phyloP scores from a whole-genome alignment of 2,888 invertebrate species.

The Epirrita christyi region DNA sequence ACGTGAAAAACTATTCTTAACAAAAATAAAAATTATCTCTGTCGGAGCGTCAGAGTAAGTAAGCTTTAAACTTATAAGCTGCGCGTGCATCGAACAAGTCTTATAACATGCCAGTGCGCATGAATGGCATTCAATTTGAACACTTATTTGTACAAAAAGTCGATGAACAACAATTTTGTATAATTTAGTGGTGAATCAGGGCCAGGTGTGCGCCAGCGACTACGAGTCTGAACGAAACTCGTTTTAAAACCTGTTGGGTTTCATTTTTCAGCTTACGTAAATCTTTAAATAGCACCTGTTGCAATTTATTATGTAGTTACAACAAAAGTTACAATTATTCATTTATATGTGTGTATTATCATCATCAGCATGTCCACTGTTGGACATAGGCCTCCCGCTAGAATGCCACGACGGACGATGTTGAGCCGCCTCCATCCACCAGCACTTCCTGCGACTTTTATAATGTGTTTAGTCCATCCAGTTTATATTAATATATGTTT shows the following conservation, averaged over 20 bases:
- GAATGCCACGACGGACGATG: no score
- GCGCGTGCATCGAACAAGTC: background rate
- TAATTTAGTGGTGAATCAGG: constrained; percentile 31
- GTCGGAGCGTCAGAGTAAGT: no score
- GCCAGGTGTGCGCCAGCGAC: constrained; percentile 31
- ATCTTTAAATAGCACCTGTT: constrained; percentile 4
- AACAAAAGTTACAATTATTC: background rate
- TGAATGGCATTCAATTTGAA: constrained; percentile 63
- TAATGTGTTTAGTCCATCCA: no score
- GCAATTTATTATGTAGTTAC: background rate
- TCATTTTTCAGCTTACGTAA: constrained; percentile 8
- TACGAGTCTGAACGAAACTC: constrained; percentile 21
- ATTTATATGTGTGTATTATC: no score
- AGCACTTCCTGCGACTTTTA: no score
- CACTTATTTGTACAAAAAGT: constrained; percentile 53
- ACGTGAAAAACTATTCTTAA: no score
- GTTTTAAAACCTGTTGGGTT: constrained; percentile 27
- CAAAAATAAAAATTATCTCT: no score
- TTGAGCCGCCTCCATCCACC: no score
- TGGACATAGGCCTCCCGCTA: no score
- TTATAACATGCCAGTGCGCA: constrained; percentile 51
- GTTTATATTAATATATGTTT: no score
- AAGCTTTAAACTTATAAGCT: no score
- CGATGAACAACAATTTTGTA: constrained; percentile 42
- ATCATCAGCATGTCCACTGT: no score